Conservation (phyloP, 2,888 invertebrate genomes). For the Macrosoma leucophasiata region DNA sequence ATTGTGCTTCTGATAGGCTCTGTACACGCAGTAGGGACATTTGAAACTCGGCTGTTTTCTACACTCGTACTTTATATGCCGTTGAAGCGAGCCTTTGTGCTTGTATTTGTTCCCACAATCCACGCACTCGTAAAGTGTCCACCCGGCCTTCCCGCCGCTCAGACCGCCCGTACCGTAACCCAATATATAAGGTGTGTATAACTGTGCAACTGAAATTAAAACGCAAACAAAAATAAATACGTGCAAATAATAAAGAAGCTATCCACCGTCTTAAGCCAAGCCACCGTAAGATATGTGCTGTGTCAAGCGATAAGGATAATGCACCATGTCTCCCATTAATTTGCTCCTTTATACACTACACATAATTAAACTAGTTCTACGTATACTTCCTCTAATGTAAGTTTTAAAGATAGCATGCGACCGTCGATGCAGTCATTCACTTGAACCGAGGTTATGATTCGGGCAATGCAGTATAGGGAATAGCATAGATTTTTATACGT, state of each 20-base stretch:
- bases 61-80: slow-evolving; percentile 86
- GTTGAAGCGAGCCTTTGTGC: slow-evolving; percentile 84
- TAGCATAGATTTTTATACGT: no score
- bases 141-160: slow-evolving; percentile 61
- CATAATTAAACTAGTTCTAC: slow-evolving; percentile 34
- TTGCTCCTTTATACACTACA: slow-evolving; percentile 43
- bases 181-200: slow-evolving; percentile 74
- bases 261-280: slow-evolving; percentile 62
- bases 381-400: slow-evolving; percentile 26
- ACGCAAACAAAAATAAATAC: slow-evolving; percentile 71
- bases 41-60: slow-evolving; percentile 81
- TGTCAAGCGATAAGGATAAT: slow-evolving; percentile 65
- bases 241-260: slow-evolving; percentile 59
- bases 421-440: no score
- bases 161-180: slow-evolving; percentile 66
- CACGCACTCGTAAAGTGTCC: slow-evolving; percentile 78
- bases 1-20: slow-evolving; percentile 80
- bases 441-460: no score
- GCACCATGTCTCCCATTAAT: slow-evolving; percentile 76
- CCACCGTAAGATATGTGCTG: slow-evolving; percentile 53
- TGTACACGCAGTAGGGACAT: slow-evolving; percentile 81
- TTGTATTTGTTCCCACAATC: slow-evolving; percentile 89
- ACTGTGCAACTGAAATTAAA: slow-evolving; percentile 74
- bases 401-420: slow-evolving; percentile 43
- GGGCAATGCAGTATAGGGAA: no score